Evolutionary conservation across 2,113 vertebrate species (phyloP).

Genomic region (Sterrhoptilus dennistouni): DNA sequence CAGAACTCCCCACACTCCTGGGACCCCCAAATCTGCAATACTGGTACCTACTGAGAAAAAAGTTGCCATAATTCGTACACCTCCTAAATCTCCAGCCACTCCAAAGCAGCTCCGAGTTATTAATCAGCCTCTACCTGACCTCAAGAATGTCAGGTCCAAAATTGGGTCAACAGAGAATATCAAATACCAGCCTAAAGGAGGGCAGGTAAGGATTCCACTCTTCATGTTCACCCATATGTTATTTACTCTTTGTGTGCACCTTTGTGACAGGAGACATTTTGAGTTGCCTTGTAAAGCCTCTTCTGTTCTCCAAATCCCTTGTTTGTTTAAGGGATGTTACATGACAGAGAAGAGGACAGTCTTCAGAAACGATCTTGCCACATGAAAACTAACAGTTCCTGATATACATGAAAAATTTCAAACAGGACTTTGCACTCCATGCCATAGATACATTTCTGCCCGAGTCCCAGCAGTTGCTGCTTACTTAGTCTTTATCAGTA

Average conservation of each 20-base stretch:
- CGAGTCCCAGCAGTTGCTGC: neutral
- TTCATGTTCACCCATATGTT: neutral
- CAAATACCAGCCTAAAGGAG: conserved; percentile 92
- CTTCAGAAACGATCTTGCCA: neutral
- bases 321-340: neutral
- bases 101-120: conserved; percentile 90
- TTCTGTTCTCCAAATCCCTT: neutral
- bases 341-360: neutral
- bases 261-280: neutral
- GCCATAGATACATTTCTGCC: neutral
- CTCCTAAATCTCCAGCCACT: conserved; percentile 91
- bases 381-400: neutral
- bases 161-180: conserved; percentile 92
- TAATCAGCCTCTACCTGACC: conserved; percentile 91
- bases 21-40: conserved; percentile 91
- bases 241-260: neutral
- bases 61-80: conserved; percentile 92
- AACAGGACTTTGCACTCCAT: neutral
- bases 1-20: conserved; percentile 91
- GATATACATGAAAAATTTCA: neutral
- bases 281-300: neutral
- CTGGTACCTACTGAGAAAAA: conserved; percentile 92
- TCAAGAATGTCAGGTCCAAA: conserved; percentile 94
- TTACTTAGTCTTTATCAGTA: neutral
- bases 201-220: conserved; percentile 81